Conservation (phyloP, 2,113 vertebrate genomes). For the Chloebia gouldiae region DNA sequence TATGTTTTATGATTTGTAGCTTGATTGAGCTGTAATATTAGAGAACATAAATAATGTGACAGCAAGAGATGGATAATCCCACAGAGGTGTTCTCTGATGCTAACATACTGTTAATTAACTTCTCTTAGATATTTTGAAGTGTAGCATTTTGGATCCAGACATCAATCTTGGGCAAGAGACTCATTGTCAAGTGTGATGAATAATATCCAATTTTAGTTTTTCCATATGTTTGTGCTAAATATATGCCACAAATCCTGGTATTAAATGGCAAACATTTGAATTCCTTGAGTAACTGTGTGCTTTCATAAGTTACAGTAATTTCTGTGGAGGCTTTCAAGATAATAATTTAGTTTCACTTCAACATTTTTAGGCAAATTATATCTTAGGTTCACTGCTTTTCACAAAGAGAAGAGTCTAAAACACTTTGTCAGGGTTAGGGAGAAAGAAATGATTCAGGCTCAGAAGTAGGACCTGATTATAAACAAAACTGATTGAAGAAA, state of each 20-base stretch:
- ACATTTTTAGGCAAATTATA: neutral
- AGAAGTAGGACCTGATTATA: neutral
- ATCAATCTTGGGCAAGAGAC: neutral
- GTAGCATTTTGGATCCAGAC: neutral
- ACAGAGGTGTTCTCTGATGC: constrained; percentile 26
- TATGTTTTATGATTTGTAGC: constrained; percentile 55
- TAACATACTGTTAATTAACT: constrained; percentile 24
- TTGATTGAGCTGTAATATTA: constrained; percentile 41
- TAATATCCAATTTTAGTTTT: constrained; percentile 30
- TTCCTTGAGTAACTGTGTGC: neutral
- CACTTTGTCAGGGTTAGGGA: neutral
- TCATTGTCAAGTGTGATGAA: neutral
- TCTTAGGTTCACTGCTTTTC: neutral
- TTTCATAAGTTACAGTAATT: neutral
- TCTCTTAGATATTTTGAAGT: neutral
- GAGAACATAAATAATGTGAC: constrained; percentile 43
- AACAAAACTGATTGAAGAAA: neutral
- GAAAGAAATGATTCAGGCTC: neutral
- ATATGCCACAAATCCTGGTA: neutral
- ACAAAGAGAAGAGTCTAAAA: neutral
- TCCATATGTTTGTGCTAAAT: constrained; percentile 9
- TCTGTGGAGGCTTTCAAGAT: neutral
- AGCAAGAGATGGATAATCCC: constrained; percentile 22
- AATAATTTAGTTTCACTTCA: neutral
- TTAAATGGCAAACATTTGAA: neutral